These are phyloP conservation scores for Orchesella cincta DNA, from an alignment of 1,140 invertebrate genomes.

Conservation along the genomic window DNA sequence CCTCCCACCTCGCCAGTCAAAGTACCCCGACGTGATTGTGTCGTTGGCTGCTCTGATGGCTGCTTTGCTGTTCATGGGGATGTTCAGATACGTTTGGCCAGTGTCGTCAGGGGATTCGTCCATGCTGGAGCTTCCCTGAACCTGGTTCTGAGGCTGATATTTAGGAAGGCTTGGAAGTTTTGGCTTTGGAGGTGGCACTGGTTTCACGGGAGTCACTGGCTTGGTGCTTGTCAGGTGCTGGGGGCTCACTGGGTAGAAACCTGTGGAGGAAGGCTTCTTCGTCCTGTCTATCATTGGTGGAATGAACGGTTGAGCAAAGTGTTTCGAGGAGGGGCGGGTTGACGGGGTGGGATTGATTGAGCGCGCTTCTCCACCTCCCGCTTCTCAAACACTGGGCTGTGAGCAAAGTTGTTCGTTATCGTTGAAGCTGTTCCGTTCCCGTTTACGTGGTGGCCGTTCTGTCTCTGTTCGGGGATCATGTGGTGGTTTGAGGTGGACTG, in stretches of 20 bases:
- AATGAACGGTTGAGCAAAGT: background rate
- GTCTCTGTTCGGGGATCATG: background rate
- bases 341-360: background rate
- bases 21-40: background rate
- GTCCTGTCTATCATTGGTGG: constrained; percentile 16
- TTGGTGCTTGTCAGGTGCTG: background rate
- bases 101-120: background rate
- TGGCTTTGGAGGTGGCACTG: constrained; percentile 4
- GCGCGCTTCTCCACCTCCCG: background rate
- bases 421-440: background rate
- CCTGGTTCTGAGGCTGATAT: background rate
- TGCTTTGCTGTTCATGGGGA: constrained; percentile 5
- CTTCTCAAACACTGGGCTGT: constrained; percentile 3
- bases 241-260: background rate
- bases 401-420: background rate
- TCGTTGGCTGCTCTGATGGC: background rate
- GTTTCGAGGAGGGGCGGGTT: background rate
- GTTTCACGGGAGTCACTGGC: background rate
- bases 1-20: constrained; percentile 4
- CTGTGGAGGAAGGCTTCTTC: constrained; percentile 3
- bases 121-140: background rate
- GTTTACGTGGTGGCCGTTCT: background rate
- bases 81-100: constrained; percentile 4
- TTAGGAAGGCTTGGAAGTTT: background rate
- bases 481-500: background rate